phyloP scores from a whole-genome alignment of 1,140 invertebrate species.

The Pentalonia nigronervosa region DNA sequence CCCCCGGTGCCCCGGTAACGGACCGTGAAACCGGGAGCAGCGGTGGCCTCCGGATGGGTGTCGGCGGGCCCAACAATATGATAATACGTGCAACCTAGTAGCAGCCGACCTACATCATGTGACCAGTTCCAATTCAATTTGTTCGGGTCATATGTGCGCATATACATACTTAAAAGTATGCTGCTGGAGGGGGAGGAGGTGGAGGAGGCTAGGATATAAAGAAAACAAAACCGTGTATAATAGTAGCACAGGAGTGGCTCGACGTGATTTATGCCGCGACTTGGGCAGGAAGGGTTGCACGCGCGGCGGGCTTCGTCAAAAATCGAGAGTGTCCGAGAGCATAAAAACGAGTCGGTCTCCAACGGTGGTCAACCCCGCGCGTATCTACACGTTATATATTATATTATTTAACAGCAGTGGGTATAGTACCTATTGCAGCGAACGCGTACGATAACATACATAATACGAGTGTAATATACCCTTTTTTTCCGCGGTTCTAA shows the following conservation, averaged over 20 bases:
- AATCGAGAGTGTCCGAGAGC: constrained; percentile 7
- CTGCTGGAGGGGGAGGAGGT: neutral
- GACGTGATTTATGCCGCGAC: neutral
- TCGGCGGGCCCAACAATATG: neutral
- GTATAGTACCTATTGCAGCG: neutral
- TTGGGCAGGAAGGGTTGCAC: constrained; percentile 27
- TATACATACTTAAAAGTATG: neutral
- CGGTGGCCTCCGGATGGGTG: neutral
- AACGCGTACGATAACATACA: neutral
- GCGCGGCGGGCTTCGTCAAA: neutral
- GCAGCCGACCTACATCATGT: neutral
- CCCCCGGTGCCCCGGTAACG: constrained; percentile 1
- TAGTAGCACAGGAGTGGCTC: neutral
- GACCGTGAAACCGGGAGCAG: constrained; percentile 36
- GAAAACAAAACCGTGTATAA: neutral
- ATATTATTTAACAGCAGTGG: neutral
- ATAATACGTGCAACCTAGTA: neutral
- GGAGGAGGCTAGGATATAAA: neutral
- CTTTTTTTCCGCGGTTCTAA: constrained; percentile 13
- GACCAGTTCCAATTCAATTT: constrained; percentile 47
- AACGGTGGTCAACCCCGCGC: constrained; percentile 1
- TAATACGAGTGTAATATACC: neutral
- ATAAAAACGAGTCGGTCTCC: neutral
- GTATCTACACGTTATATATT: too few species aligned
- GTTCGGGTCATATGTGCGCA: constrained; percentile 18